A percentile compares a stretch with the other conserved stretches of the same genome.
Evolutionary conservation across 2,113 vertebrate genomes (phyloP).

Genomic region (Hippopotamus amphibius): DNA sequence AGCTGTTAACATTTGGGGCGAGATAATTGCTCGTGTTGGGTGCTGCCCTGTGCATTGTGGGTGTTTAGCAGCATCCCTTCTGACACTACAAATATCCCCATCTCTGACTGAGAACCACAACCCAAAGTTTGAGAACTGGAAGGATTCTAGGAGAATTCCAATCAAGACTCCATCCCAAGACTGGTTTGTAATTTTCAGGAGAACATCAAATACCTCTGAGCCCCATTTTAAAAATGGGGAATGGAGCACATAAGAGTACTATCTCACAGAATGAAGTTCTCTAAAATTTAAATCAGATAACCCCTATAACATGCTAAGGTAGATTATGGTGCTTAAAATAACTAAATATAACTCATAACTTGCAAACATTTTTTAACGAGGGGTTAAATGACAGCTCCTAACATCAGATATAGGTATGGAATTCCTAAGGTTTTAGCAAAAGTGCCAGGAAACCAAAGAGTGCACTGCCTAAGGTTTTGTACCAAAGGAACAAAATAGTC

Average conservation of each 20-base stretch:
- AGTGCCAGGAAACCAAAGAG: no score
- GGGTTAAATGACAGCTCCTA: no score
- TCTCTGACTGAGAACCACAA: fast-evolving
- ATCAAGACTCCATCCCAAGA: background rate
- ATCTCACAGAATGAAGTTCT: background rate
- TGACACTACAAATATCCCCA: background rate
- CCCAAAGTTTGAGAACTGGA: background rate
- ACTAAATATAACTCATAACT: background rate
- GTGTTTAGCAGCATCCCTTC: background rate
- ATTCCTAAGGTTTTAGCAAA: no score
- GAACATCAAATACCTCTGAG: background rate
- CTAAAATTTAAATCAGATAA: background rate
- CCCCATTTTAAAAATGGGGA: background rate
- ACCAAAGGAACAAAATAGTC: no score
- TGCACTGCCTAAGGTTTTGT: no score
- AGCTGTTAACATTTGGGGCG: background rate
- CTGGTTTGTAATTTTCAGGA: background rate
- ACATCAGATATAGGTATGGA: no score
- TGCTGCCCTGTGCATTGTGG: background rate
- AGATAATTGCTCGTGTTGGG: background rate
- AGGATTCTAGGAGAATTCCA: background rate
- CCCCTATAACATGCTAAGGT: background rate
- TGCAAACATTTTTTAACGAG: background rate
- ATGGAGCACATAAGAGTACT: background rate
- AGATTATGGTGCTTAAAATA: background rate